These are phyloP conservation scores for Lampris megalopsis DNA, from an alignment of 2,113 vertebrate genomes.

Conservation along the genomic window DNA sequence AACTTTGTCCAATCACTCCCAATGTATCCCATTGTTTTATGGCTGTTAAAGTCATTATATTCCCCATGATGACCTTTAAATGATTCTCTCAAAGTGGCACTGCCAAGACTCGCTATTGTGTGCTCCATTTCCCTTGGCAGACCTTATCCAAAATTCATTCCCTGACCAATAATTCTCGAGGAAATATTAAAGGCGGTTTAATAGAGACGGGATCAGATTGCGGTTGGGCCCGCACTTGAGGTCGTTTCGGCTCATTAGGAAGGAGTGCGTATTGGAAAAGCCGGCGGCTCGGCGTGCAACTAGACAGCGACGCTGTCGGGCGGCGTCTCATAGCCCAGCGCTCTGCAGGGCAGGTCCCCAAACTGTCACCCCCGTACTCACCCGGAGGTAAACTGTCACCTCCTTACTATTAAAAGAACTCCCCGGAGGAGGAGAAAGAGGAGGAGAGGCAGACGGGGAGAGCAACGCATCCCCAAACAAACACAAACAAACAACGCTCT, in stretches of 20 bases:
- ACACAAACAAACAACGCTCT: constrained; percentile 52
- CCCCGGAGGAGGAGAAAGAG: constrained; percentile 46
- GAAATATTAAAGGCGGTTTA: constrained; percentile 69
- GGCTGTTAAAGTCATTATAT: constrained; percentile 62
- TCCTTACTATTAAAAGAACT: constrained; percentile 79
- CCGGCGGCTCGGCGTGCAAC: constrained; percentile 17
- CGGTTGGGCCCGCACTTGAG: constrained; percentile 50
- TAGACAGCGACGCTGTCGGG: constrained; percentile 16
- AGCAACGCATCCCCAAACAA: constrained; percentile 64
- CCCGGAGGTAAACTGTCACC: constrained; percentile 70
- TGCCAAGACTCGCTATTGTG: constrained; percentile 62
- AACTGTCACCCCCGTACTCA: constrained; percentile 53
- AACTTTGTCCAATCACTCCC: constrained; percentile 50
- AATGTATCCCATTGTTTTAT: constrained; percentile 67
- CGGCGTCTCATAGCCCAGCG: constrained; percentile 19
- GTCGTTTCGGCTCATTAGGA: constrained; percentile 57
- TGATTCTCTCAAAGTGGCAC: constrained; percentile 50
- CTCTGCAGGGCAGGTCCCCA: constrained; percentile 53
- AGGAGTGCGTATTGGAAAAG: constrained; percentile 35
- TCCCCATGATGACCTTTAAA: constrained; percentile 66
- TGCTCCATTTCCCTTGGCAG: constrained; percentile 68
- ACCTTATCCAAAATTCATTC: constrained; percentile 67
- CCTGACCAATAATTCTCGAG: constrained; percentile 56
- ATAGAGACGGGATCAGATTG: constrained; percentile 58
- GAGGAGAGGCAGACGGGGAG: constrained; percentile 21